phyloP scores from a whole-genome alignment of 2,113 vertebrate genomes.

The Chionis minor region DNA sequence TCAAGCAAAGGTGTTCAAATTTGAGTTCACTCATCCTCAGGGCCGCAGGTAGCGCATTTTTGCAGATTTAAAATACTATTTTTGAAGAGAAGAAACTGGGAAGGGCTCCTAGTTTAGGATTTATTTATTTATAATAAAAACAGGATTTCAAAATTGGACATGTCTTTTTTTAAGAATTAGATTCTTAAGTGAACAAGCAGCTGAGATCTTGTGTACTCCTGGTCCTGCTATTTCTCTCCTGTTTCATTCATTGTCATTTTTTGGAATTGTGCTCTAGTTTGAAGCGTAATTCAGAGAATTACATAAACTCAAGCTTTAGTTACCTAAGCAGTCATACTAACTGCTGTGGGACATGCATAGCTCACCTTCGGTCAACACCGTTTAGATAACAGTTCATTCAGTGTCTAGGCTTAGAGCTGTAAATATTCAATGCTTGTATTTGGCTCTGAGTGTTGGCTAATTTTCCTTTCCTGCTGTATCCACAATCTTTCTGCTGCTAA shows the following conservation, averaged over 20 bases:
- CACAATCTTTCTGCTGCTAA: neutral
- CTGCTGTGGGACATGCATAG: neutral
- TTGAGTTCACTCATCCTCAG: neutral
- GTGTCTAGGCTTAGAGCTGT: neutral
- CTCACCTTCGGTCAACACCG: neutral
- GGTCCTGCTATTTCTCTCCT: neutral
- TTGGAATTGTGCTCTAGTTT: neutral
- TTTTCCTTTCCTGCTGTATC: neutral
- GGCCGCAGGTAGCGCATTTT: neutral
- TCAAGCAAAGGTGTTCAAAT: neutral
- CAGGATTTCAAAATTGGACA: neutral
- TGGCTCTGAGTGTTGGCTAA: neutral
- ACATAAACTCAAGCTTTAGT: neutral
- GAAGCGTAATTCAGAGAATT: neutral
- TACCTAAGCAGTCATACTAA: neutral
- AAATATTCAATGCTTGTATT: neutral
- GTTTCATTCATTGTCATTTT: neutral
- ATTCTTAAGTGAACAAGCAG: neutral
- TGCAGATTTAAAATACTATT: neutral
- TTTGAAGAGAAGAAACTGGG: neutral
- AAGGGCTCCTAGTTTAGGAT: neutral
- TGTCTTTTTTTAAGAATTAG: neutral
- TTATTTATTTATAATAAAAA: neutral
- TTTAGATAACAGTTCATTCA: neutral
- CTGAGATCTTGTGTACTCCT: neutral